Percentiles rank a stretch among this genome's conserved stretches.
Evolutionary conservation across 2,113 vertebrate genomes (phyloP).

Genomic region (Larimichthys polyactis): DNA sequence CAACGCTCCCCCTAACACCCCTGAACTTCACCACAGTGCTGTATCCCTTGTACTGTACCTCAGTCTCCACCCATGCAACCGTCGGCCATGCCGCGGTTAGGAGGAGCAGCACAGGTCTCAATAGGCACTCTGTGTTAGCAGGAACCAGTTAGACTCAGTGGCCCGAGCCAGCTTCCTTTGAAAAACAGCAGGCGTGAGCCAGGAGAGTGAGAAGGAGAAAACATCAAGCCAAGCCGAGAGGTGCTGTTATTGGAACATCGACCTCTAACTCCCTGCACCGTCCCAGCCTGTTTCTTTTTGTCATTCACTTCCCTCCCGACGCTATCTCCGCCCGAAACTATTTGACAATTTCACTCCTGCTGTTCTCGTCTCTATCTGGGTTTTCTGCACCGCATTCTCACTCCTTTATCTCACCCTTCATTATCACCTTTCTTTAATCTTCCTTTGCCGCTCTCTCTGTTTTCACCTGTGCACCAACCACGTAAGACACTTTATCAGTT

Average conservation of each 20-base stretch:
- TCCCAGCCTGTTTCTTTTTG: constrained; percentile 20
- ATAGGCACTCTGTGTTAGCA: constrained; percentile 80
- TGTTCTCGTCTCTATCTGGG: constrained; percentile 33
- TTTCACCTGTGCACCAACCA: constrained; percentile 20
- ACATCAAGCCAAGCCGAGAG: constrained; percentile 47
- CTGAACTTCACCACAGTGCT: constrained; percentile 15
- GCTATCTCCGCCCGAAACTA: constrained; percentile 33
- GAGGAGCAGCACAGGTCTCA: constrained; percentile 70
- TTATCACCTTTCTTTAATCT: constrained; percentile 57
- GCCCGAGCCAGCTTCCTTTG: constrained; percentile 80
- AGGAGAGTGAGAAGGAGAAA: constrained; percentile 60
- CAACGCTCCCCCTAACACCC: neutral
- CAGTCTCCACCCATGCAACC: constrained; percentile 31
- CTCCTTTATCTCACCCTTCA: constrained; percentile 42
- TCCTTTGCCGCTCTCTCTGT: neutral
- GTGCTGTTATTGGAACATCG: constrained; percentile 61
- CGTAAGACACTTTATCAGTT: neutral
- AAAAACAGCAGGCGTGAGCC: constrained; percentile 78
- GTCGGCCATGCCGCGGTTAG: constrained; percentile 58
- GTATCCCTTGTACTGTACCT: neutral
- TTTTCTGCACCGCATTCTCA: constrained; percentile 18
- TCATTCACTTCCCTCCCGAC: neutral
- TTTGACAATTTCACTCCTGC: constrained; percentile 36
- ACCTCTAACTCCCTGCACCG: constrained; percentile 38
- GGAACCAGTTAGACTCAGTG: constrained; percentile 71